phyloP scores from a whole-genome alignment of 2,113 vertebrate genomes.

The Myrmecobius fasciatus region DNA sequence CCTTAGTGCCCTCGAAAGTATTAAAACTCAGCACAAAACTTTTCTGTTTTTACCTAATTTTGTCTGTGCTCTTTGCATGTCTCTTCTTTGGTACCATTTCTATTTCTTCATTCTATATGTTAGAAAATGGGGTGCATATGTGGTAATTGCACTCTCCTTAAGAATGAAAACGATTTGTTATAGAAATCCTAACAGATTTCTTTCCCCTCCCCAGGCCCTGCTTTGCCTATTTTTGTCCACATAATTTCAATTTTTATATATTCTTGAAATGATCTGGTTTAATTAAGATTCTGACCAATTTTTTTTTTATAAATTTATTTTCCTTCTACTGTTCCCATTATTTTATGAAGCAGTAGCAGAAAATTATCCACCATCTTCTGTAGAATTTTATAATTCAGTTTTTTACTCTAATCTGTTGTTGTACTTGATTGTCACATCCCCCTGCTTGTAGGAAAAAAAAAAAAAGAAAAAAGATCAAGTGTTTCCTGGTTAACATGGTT shows the following conservation, averaged over 20 bases:
- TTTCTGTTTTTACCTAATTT: neutral
- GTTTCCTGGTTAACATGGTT: neutral
- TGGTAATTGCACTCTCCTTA: neutral
- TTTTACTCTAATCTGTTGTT: neutral
- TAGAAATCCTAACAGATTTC: too few relatives aligned
- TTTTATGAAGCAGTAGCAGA: neutral
- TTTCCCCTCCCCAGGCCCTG: too few relatives aligned
- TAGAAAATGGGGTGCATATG: neutral
- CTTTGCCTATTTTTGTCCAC: neutral
- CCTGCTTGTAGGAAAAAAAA: neutral
- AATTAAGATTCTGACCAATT: neutral
- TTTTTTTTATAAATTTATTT: neutral
- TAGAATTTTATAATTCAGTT: neutral
- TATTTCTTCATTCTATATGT: neutral
- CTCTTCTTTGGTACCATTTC: too few relatives aligned
- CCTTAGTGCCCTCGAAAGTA: neutral
- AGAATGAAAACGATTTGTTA: too few relatives aligned
- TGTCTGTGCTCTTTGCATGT: neutral
- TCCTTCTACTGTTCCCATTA: neutral
- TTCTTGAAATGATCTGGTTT: neutral
- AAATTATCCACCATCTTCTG: neutral
- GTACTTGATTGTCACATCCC: neutral
- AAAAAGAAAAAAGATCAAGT: neutral
- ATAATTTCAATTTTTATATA: neutral
- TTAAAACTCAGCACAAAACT: neutral